Evolutionary conservation across 2,113 vertebrate species (phyloP), one percentile per base, ranked within the genome.

Genomic region (Gasterosteus nipponicus): DNA sequence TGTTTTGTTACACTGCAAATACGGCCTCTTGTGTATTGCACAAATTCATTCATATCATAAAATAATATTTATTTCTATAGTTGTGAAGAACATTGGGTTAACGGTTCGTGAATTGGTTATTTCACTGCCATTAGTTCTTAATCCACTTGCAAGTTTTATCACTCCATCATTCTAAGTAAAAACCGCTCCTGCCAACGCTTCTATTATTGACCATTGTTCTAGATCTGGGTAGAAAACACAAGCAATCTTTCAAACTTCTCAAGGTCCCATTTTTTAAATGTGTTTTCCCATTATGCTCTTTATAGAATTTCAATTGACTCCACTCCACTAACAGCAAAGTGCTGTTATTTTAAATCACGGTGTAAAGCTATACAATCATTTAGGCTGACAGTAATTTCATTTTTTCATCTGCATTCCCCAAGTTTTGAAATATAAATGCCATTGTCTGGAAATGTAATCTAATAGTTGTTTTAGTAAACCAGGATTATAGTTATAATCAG

Each of bases 261-360:
- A 58, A 54, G 22, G 22, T 26, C 4, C 19, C 22, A 46, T 49
- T 66, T 73, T n/a, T 29, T 29, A 38, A 39, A n/a, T 64, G 51
- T 68, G 58, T 56, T 78, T 63, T 69, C 14, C 38, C 29, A 62
- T 59, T 33, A 63, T 35, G 33, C 41, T 35, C 18, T 39, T 22
- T 33, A 66, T 56, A 19, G 15, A 7, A 77, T 62, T 26, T 59
- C 18, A 56, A 41, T 26, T 5, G 68, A 33, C 31, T 57, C 12
- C 12, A 15, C n/a, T 64, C 31, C 5, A 18, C n/a, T 53, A 14
- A 31, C 35, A 38, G 33, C 26, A 35, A 29, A 6, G 46, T 38
- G 22, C 1, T 31, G 9, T 38, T 5, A 69, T 12, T 61, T 49
- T 39, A 72, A 72, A 10, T 12, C 44, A 12, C 19, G n/a, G 56